Conservation (phyloP, 2,888 invertebrate genomes). For the Volucella bombylans region DNA sequence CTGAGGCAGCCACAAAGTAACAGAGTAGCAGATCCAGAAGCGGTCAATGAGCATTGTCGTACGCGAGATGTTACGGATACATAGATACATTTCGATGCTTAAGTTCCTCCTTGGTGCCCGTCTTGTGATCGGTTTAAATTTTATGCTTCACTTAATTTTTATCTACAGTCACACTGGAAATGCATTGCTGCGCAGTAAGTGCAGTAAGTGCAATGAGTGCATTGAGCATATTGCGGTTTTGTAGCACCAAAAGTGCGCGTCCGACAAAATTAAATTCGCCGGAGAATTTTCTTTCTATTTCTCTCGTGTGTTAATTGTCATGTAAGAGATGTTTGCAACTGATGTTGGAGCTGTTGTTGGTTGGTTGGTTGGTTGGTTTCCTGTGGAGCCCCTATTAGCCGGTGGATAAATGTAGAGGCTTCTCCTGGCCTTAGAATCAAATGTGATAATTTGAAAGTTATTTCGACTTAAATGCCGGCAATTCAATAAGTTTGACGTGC, state of each 20-base stretch:
- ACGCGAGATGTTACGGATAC: constrained; percentile 41
- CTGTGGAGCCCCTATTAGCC: not conserved
- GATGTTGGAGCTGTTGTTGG: not conserved
- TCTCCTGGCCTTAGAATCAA: constrained; percentile 37
- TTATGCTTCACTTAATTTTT: constrained; percentile 73
- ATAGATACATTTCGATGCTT: constrained; percentile 36
- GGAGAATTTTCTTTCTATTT: constrained; percentile 40
- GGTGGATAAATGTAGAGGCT: too few relatives aligned
- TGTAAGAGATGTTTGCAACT: constrained; percentile 44
- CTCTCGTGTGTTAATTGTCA: constrained; percentile 58
- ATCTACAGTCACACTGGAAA: constrained; percentile 19
- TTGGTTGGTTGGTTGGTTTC: not conserved
- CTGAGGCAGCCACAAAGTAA: constrained; percentile 20
- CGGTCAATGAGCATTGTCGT: constrained; percentile 56
- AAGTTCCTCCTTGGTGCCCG: not conserved
- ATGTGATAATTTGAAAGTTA: constrained; percentile 72
- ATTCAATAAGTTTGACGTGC: constrained; percentile 68
- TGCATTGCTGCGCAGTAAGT: constrained; percentile 10
- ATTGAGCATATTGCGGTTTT: constrained; percentile 29
- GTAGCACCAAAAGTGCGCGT: constrained; percentile 14
- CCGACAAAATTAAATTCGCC: constrained; percentile 63
- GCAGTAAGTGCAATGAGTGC: too few relatives aligned
- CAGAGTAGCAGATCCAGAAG: constrained; percentile 10
- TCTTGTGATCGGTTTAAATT: constrained; percentile 31
- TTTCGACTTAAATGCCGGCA: constrained; percentile 68